Percentiles rank a stretch among this genome's conserved stretches.
phyloP scores from a whole-genome alignment of 2,113 vertebrate genomes.

The Grammomys dolichurus region DNA sequence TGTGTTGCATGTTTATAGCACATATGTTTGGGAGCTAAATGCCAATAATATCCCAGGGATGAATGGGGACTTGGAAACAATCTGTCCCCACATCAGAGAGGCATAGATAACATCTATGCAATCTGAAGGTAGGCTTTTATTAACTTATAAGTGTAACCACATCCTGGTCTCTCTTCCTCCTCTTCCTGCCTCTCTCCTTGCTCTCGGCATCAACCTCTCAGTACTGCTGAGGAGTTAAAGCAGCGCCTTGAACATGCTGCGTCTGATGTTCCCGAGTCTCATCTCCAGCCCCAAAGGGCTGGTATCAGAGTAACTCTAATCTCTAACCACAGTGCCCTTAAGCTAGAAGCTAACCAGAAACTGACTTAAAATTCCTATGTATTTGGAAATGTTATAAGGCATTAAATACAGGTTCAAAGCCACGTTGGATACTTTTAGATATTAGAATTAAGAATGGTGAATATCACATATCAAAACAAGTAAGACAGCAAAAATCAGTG shows the following conservation, averaged over 20 bases:
- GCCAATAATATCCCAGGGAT: no score
- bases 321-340: neutral
- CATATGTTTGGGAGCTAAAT: neutral
- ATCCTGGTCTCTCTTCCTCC: neutral
- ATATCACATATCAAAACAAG: neutral
- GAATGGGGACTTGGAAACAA: neutral
- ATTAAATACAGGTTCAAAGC: neutral
- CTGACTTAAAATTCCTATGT: neutral
- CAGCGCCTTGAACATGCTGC: neutral
- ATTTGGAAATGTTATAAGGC: neutral
- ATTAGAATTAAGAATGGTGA: no score
- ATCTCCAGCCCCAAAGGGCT: no score
- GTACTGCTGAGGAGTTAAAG: neutral
- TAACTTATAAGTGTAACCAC: neutral
- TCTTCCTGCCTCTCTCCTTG: neutral
- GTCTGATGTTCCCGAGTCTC: neutral
- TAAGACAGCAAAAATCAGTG: neutral
- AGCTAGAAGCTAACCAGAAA: neutral
- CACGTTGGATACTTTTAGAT: neutral
- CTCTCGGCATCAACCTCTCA: neutral
- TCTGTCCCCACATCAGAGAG: neutral
- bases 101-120: no score
- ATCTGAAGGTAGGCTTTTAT: neutral
- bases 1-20: neutral
- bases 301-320: neutral